A percentile compares a stretch with the other conserved stretches of the same genome.
Evolutionary conservation across 2,797 vertebrate genomes (phyloP).

Genomic region (Liparis tanakae): DNA sequence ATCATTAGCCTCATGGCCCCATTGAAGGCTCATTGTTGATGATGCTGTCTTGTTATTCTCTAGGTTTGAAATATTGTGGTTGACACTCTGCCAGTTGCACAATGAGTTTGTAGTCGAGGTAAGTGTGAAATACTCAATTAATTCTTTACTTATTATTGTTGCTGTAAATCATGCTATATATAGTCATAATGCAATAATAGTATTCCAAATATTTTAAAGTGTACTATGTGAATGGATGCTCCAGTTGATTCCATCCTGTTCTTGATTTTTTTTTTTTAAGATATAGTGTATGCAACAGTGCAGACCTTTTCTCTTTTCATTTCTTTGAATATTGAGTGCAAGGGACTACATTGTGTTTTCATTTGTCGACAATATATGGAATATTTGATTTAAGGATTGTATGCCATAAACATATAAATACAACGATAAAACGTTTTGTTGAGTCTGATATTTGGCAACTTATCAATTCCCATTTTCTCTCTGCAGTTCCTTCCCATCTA

Average conservation of each 20-base stretch:
- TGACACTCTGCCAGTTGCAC: constrained; percentile 95
- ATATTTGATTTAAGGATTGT: neutral
- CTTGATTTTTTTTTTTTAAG: neutral
- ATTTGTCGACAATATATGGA: neutral
- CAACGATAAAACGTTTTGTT: no score
- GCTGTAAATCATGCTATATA: neutral
- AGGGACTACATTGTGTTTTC: neutral
- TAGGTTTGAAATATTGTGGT: constrained; percentile 97
- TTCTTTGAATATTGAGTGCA: neutral
- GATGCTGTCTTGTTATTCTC: constrained; percentile 23
- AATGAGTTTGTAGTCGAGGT: constrained; percentile 97
- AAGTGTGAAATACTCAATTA: constrained; percentile 48
- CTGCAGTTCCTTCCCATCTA: constrained; percentile 95
- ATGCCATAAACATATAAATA: neutral
- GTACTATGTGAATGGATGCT: neutral
- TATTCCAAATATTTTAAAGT: neutral
- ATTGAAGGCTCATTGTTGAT: neutral
- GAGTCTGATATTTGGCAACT: neutral
- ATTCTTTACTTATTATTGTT: neutral
- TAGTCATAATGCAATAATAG: neutral
- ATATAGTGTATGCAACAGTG: neutral
- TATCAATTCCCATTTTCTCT: constrained; percentile 13
- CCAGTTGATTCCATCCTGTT: neutral
- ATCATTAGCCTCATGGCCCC: neutral
- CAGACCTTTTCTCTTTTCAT: neutral